Percentiles rank a stretch among this genome's conserved stretches.
Conservation (phyloP, 2,113 vertebrate genomes). For the Aphyosemion australe region DNA sequence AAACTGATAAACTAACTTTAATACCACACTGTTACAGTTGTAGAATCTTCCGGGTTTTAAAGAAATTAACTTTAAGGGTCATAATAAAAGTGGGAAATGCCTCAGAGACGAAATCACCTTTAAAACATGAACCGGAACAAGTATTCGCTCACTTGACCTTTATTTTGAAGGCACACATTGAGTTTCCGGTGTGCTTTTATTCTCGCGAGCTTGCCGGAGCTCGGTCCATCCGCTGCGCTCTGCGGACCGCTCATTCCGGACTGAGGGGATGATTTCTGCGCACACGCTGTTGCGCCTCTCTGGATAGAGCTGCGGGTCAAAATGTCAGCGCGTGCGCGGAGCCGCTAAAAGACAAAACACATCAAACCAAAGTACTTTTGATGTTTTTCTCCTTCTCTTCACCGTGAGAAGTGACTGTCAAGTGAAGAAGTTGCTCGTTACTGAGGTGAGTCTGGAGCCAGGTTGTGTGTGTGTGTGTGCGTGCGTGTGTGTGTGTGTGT, state of each 20-base stretch:
- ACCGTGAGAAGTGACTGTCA: slow-evolving; percentile 9
- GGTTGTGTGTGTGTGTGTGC: not conserved
- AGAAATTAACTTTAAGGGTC: too few species aligned
- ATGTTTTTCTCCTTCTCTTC: slow-evolving; percentile 3
- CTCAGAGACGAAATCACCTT: too few species aligned
- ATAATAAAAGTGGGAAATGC: too few species aligned
- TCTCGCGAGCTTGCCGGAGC: not conserved
- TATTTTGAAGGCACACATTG: slow-evolving; percentile 20
- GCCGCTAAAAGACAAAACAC: not conserved
- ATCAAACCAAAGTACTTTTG: not conserved
- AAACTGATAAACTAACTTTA: too few species aligned
- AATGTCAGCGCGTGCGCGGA: slow-evolving; percentile 36
- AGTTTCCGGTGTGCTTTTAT: slow-evolving; percentile 1
- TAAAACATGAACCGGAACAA: slow-evolving; percentile 17
- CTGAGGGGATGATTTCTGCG: slow-evolving; percentile 41
- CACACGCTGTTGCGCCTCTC: slow-evolving; percentile 53
- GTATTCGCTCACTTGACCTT: not conserved
- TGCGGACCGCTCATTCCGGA: slow-evolving; percentile 11
- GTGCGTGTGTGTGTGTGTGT: not conserved
- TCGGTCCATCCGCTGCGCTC: slow-evolving; percentile 8
- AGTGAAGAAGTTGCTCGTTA: slow-evolving; percentile 54
- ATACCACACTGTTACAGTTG: too few species aligned
- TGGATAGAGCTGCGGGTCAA: slow-evolving; percentile 4
- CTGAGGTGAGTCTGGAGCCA: slow-evolving; percentile 54
- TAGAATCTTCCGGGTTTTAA: too few species aligned